Evolutionary conservation across 2,113 vertebrate genomes (phyloP).

Genomic region (Leptobrachium leishanense): DNA sequence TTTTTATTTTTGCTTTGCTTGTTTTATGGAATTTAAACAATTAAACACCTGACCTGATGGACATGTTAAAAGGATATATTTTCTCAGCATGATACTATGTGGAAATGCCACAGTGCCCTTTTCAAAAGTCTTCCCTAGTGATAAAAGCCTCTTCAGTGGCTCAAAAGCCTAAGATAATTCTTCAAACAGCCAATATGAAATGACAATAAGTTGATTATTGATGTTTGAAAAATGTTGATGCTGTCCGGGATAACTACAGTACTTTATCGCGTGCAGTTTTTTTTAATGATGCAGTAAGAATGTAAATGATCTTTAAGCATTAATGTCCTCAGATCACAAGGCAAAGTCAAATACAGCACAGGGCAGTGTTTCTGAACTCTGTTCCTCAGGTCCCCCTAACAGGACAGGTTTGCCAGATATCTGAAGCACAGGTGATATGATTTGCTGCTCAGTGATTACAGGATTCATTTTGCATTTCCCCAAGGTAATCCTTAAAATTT

Average conservation of each 20-base stretch:
- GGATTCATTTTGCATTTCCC: no score
- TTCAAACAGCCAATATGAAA: conserved; percentile 21
- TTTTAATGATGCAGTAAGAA: background rate
- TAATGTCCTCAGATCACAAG: no score
- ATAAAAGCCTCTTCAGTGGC: conserved; percentile 33
- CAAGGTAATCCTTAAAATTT: no score
- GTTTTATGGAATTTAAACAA: conserved; percentile 35
- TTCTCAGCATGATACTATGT: conserved; percentile 25
- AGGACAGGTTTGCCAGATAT: no score
- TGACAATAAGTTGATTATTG: conserved; percentile 11
- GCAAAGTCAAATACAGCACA: no score
- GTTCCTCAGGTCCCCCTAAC: no score
- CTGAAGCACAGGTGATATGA: no score
- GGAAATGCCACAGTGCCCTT: conserved; percentile 43
- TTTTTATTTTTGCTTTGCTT: conserved; percentile 13
- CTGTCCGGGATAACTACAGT: background rate
- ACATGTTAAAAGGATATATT: conserved; percentile 38
- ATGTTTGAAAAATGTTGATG: background rate
- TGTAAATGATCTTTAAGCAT: background rate
- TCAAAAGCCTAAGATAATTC: conserved; percentile 24
- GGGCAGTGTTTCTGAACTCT: no score
- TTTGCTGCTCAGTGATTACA: no score
- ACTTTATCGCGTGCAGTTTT: background rate
- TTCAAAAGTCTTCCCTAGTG: conserved; percentile 21
- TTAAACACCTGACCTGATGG: conserved; percentile 26